A percentile compares a stretch with the other conserved stretches of the same genome.
phyloP scores from a whole-genome alignment of 2,113 vertebrate species.

The Gnathonemus longibarbis region DNA sequence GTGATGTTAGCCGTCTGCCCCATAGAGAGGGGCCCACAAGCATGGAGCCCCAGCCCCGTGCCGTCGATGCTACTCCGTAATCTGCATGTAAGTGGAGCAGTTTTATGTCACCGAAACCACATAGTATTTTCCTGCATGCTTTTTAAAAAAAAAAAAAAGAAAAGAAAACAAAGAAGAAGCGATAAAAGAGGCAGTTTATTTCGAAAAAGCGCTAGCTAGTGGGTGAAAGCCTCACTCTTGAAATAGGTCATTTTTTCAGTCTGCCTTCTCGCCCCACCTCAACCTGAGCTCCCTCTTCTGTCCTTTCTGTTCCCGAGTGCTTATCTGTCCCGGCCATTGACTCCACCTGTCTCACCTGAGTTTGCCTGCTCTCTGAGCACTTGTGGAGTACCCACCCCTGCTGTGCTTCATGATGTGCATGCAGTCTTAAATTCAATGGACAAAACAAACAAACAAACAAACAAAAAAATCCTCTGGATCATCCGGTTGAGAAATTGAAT shows the following conservation, averaged over 20 bases:
- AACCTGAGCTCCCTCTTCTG: constrained; percentile 77
- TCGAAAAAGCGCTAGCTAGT: constrained; percentile 71
- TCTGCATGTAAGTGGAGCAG: constrained; percentile 89
- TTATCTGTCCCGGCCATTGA: constrained; percentile 82
- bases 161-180: constrained; percentile 42
- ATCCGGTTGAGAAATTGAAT: constrained; percentile 86
- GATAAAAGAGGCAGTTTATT: constrained; percentile 65
- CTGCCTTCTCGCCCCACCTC: constrained; percentile 77
- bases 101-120: constrained; percentile 82
- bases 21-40: constrained; percentile 73
- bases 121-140: constrained; percentile 86
- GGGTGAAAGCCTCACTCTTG: constrained; percentile 70
- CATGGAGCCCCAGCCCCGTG: constrained; percentile 81
- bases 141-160: constrained; percentile 23
- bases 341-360: constrained; percentile 78
- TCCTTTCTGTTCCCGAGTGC: constrained; percentile 78
- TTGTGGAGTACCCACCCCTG: constrained; percentile 78
- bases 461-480: constrained; percentile 74
- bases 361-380: constrained; percentile 81
- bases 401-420: constrained; percentile 86
- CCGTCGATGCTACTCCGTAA: constrained; percentile 84
- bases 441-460: constrained; percentile 43
- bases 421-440: constrained; percentile 86
- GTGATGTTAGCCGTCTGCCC: constrained; percentile 84
- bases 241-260: constrained; percentile 77